Conservation (phyloP, 2,888 invertebrate species). For the Capitulum mitella region DNA sequence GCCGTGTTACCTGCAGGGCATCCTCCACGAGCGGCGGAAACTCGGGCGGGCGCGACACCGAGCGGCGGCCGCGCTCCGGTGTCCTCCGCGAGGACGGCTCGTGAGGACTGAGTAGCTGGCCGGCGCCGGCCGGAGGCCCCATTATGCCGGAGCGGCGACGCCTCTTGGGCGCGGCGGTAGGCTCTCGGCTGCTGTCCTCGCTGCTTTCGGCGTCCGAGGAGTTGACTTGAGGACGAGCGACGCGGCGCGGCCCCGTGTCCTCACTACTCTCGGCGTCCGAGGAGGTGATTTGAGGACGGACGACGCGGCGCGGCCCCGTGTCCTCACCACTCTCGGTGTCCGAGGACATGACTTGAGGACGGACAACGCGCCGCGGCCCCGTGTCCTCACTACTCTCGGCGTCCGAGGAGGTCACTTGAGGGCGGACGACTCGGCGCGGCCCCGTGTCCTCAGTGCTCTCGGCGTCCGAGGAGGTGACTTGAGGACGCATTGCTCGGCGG, state of each 20-base stretch:
- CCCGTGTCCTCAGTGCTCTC: too few species aligned
- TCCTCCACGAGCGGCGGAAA: slow-evolving; percentile 10
- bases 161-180: background rate
- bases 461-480: too few species aligned
- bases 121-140: background rate
- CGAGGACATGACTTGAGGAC: too few species aligned
- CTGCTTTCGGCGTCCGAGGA: background rate
- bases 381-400: too few species aligned
- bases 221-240: background rate
- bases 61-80: background rate
- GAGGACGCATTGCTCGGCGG: too few species aligned
- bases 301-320: background rate
- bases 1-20: background rate
- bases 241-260: background rate
- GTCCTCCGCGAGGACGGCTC: background rate
- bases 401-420: too few species aligned
- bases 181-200: background rate
- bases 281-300: too few species aligned
- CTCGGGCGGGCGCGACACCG: slow-evolving; percentile 18
- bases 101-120: background rate
- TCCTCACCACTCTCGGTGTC: background rate
- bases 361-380: too few species aligned
- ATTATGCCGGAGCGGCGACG: background rate
- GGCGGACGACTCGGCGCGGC: too few species aligned
- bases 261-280: too few species aligned